Evolutionary conservation across 2,797 vertebrate species (phyloP), one percentile per base, ranked within the genome.

Genomic region (Hozukius guyotensis): DNA sequence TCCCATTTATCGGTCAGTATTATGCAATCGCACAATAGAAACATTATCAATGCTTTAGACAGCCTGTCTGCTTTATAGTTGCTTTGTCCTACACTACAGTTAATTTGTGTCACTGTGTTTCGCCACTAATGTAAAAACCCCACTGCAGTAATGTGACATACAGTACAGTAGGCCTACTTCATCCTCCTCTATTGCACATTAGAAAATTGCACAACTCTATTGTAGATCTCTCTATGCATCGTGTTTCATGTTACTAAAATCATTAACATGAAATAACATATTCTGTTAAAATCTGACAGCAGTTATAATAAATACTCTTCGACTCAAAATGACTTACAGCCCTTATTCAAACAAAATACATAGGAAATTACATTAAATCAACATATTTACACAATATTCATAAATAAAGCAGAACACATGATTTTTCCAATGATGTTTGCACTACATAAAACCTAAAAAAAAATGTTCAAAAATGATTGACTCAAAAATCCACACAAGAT

Each of bases 301-400:
- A 77, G 32, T 72, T 72, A 49, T 83, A 84, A 60, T 85, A 84
- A 82, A 77, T 75, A 62, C 16, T 67, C 67, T 70, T 46, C 22
- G 60, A 75, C 73, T 76, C 52, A 85, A 82, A 86, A 83, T 49
- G 60, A 85, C 55, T 65, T 72, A 88, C 89, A 95, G 93, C 93
- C 94, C 92, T 93, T 95, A 84, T 91, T 81, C 65, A 90, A 89
- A 88, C 46, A 85, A 86, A 79, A 88, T 80, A 84, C 63, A 80
- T 72, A 78, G 60, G 72, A 82, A 88, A 89, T 73, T 52, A 38
- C 71, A 72, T 68, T 69, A 86, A 83, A 82, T 81, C 72, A 53
- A 79, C 55, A 77, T 88, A 89, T 90, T 82, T 84, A 87, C 80
- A 91, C 67, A 79, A 52, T 81, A 61, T 81, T 84, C 59, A 80